Evolutionary conservation across 2,113 vertebrate species (phyloP).

Genomic region (Rallus limicola): DNA sequence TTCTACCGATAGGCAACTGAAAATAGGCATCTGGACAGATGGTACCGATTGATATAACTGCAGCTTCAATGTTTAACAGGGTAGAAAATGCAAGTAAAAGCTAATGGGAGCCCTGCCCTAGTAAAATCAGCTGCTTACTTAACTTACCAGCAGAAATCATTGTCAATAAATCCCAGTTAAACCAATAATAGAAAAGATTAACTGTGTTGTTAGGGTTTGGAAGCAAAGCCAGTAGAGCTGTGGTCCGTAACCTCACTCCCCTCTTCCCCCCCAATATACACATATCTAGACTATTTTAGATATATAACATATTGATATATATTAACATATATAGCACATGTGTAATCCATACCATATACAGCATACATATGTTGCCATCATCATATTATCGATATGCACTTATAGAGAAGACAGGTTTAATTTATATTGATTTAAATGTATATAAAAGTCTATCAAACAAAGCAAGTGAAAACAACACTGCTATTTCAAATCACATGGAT

Average conservation of each 20-base stretch:
- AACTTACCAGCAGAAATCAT: background rate
- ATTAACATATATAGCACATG: background rate
- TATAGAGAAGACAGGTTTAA: background rate
- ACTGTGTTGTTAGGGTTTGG: background rate
- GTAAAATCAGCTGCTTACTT: constrained; percentile 8
- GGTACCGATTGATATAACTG: constrained; percentile 39
- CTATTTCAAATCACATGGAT: background rate
- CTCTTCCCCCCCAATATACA: background rate
- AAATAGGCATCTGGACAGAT: constrained; percentile 41
- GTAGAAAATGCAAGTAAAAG: constrained; percentile 25
- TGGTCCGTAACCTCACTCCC: background rate
- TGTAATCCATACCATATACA: background rate
- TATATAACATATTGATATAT: background rate
- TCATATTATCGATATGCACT: background rate
- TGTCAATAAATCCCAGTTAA: background rate
- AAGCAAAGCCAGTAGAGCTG: background rate
- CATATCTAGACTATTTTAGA: background rate
- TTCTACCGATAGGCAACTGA: background rate
- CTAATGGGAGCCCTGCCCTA: constrained; percentile 10
- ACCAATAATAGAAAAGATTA: background rate
- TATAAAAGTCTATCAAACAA: background rate
- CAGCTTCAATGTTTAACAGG: background rate
- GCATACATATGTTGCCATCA: background rate
- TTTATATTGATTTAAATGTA: background rate
- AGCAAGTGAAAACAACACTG: constrained; percentile 3